These are phyloP conservation scores for Sylvilagus floridanus DNA, from an alignment of 2,797 vertebrate species.

Conservation along the genomic window DNA sequence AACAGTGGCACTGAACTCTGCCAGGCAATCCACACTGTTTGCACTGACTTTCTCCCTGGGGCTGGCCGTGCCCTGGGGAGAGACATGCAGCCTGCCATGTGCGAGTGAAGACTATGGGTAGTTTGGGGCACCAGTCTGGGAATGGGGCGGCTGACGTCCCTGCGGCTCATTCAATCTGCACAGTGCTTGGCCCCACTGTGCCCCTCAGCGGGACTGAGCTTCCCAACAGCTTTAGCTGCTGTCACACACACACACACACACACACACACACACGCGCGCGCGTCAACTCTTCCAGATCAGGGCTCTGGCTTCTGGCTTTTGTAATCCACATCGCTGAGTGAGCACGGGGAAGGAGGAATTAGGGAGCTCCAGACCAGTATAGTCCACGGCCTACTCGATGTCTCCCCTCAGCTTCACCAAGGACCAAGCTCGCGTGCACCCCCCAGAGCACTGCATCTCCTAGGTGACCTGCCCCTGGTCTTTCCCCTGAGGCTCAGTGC, in stretches of 20 bases:
- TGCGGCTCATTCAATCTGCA: no score
- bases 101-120: not conserved
- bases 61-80: not conserved
- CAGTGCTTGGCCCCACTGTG: not conserved
- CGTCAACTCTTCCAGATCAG: not conserved
- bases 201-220: fast-evolving
- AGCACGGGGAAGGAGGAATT: not conserved
- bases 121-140: not conserved
- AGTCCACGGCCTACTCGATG: not conserved
- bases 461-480: not conserved
- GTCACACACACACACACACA: not conserved
- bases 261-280: fast-evolving
- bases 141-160: not conserved
- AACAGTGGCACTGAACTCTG: not conserved
- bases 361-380: not conserved
- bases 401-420: not conserved
- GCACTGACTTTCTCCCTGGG: not conserved
- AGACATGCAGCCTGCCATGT: not conserved
- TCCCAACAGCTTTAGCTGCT: no score
- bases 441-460: not conserved
- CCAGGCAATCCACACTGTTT: not conserved
- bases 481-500: not conserved
- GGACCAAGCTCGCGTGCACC: not conserved
- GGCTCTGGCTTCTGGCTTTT: not conserved
- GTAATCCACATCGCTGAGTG: not conserved